Conservation (phyloP, 1,140 invertebrate genomes). For the Archivesica marissinica region DNA sequence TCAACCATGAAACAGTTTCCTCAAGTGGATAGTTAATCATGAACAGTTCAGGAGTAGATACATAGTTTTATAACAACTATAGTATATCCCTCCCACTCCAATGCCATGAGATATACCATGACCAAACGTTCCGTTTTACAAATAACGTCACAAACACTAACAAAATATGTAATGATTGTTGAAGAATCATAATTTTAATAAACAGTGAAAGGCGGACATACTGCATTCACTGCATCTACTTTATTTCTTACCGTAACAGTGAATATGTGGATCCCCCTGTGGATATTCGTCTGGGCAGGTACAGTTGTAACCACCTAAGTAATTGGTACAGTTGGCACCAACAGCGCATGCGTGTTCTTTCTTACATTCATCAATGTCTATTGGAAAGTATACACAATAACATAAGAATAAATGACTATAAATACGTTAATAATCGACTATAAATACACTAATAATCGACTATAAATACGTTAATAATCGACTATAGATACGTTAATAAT, state of each 20-base stretch:
- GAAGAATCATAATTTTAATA: not conserved
- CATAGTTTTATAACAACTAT: no score
- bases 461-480: not conserved
- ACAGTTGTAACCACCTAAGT: slow-evolving; percentile 1
- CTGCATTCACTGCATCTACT: not conserved
- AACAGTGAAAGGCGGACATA: not conserved
- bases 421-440: not conserved
- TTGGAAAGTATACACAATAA: not conserved
- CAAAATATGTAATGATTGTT: not conserved
- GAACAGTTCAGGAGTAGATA: no score
- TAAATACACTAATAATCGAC: not conserved
- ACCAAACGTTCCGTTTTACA: no score
- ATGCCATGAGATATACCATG: no score
- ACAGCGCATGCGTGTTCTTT: not conserved
- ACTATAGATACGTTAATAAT: not conserved
- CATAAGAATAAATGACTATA: not conserved
- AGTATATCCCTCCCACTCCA: no score
- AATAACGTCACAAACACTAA: not conserved
- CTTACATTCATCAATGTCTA: slow-evolving; percentile 25
- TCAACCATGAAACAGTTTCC: no score
- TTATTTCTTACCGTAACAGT: not conserved
- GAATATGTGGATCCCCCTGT: not conserved
- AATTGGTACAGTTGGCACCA: slow-evolving; percentile 1
- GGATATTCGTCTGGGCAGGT: not conserved
- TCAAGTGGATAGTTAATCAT: no score